Evolutionary conservation across 2,888 invertebrate genomes (phyloP).

Genomic region (Sepioteuthis lessoniana): DNA sequence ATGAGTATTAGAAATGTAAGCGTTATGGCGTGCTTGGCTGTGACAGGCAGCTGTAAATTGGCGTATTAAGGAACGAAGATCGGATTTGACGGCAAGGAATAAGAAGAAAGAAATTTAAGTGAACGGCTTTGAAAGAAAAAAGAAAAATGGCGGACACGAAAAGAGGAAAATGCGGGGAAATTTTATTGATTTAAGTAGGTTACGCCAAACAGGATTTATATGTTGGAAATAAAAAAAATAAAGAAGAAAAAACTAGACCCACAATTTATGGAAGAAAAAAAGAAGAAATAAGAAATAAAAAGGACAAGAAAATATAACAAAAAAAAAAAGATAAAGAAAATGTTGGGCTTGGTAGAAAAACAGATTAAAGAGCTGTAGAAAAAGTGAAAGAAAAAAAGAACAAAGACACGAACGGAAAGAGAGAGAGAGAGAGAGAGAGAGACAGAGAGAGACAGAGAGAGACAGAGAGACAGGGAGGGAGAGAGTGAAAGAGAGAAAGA

Average conservation of each 20-base stretch:
- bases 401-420: background rate
- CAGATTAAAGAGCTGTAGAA: too few relatives aligned
- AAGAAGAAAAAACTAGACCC: background rate
- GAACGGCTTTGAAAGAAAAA: background rate
- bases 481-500: too few relatives aligned
- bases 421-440: background rate
- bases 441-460: background rate
- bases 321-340: background rate
- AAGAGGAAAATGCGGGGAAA: background rate
- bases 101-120: background rate
- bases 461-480: too few relatives aligned
- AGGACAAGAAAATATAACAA: background rate
- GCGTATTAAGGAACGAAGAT: conserved; percentile 33
- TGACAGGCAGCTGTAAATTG: conserved; percentile 8
- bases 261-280: background rate
- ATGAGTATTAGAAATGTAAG: background rate
- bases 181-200: conserved; percentile 23
- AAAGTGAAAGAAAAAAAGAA: too few relatives aligned
- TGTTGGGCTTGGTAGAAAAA: too few relatives aligned
- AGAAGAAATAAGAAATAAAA: background rate
- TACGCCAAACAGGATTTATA: conserved; percentile 21
- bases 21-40: background rate
- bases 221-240: background rate
- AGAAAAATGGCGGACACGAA: background rate
- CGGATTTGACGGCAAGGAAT: background rate